These are phyloP conservation scores for Mylabris phalerata DNA, from an alignment of 1,140 invertebrate genomes.

Conservation along the genomic window DNA sequence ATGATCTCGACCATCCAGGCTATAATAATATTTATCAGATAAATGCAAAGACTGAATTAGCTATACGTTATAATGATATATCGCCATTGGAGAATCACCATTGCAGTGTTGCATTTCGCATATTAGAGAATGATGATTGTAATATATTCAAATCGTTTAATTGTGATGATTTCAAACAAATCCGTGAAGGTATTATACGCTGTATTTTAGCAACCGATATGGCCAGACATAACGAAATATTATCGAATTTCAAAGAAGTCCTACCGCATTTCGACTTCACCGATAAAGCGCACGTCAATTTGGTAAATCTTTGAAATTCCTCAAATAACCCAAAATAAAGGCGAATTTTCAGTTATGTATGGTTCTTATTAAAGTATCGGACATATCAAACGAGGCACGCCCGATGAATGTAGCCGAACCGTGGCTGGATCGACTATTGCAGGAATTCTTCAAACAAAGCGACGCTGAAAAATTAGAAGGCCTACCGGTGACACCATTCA, in stretches of 20 bases:
- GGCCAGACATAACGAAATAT: constrained; percentile 82
- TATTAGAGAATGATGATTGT: constrained; percentile 67
- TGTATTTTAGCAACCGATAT: constrained; percentile 83
- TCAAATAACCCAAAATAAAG: background rate
- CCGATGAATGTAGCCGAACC: constrained; percentile 80
- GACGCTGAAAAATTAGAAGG: constrained; percentile 79
- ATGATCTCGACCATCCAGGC: constrained; percentile 88
- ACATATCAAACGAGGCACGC: constrained; percentile 81
- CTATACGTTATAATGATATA: constrained; percentile 82
- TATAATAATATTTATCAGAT: constrained; percentile 88
- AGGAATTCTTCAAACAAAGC: constrained; percentile 77
- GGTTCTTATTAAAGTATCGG: constrained; percentile 81
- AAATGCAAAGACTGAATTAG: constrained; percentile 78
- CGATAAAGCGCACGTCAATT: constrained; percentile 69
- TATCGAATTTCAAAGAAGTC: constrained; percentile 66
- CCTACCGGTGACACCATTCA: constrained; percentile 79
- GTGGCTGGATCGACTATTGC: constrained; percentile 72
- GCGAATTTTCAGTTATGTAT: constrained; percentile 60
- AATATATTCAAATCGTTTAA: constrained; percentile 70
- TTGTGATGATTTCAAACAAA: constrained; percentile 54
- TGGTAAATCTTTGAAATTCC: constrained; percentile 42
- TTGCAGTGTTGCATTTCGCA: constrained; percentile 78
- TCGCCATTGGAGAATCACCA: constrained; percentile 86
- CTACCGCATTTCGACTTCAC: constrained; percentile 66
- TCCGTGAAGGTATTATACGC: constrained; percentile 73